A percentile compares a stretch with the other conserved stretches of the same genome.
phyloP scores from a whole-genome alignment of 1,140 invertebrate species.

The Arctopsyche grandis region DNA sequence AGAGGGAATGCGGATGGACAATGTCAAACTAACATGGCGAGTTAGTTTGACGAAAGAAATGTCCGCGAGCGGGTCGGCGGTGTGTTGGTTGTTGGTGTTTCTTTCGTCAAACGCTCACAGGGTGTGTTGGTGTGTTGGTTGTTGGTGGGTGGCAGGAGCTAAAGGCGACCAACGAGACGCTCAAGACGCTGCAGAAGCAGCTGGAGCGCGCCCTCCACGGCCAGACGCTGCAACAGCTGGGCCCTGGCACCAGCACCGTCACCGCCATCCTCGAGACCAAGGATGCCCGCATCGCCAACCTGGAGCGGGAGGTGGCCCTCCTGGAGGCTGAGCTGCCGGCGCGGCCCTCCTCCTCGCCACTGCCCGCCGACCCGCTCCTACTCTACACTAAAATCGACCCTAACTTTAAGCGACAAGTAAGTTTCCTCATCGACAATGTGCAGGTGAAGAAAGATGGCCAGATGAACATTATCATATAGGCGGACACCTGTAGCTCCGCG shows the following conservation, averaged over 20 bases:
- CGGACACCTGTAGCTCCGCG: constrained; percentile 32
- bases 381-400: constrained; percentile 71
- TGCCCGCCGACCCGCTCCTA: constrained; percentile 60
- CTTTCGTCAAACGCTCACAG: constrained; percentile 54
- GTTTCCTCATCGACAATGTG: constrained; percentile 81
- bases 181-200: constrained; percentile 80
- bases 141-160: constrained; percentile 70
- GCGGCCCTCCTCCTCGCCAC: constrained; percentile 66
- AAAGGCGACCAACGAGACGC: constrained; percentile 82
- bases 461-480: constrained; percentile 59
- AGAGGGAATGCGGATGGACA: constrained; percentile 53
- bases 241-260: constrained; percentile 77
- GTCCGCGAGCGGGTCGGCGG: constrained; percentile 57
- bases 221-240: constrained; percentile 70
- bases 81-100: constrained; percentile 57
- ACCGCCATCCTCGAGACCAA: constrained; percentile 84
- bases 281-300: constrained; percentile 83
- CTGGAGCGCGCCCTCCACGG: constrained; percentile 77
- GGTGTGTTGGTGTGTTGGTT: constrained; percentile 28
- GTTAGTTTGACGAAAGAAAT: constrained; percentile 58
- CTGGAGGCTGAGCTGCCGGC: constrained; percentile 75
- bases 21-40: constrained; percentile 55
- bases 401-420: constrained; percentile 83
- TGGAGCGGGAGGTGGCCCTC: constrained; percentile 84
- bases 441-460: constrained; percentile 76